phyloP scores from a whole-genome alignment of 2,113 vertebrate species.

The Pagrus major region DNA sequence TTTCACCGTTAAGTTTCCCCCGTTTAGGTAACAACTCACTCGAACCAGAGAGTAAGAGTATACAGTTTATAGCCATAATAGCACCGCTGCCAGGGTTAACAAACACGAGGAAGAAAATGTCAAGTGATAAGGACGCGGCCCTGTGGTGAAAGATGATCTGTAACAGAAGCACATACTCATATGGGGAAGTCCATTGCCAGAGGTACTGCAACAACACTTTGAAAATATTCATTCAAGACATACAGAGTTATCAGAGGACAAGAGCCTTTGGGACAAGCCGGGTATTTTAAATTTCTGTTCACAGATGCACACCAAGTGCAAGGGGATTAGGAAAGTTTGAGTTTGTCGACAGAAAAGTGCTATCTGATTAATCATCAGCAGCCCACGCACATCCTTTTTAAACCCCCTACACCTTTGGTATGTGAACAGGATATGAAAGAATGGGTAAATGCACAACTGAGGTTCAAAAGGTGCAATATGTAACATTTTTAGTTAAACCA shows the following conservation, averaged over 20 bases:
- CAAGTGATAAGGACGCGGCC: slow-evolving; percentile 46
- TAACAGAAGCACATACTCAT: slow-evolving; percentile 41
- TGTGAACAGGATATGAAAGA: background rate
- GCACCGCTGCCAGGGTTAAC: background rate
- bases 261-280: background rate
- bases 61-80: background rate
- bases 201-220: too few relatives aligned
- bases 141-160: slow-evolving; percentile 46
- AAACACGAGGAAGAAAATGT: slow-evolving; percentile 41
- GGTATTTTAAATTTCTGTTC: slow-evolving; percentile 12
- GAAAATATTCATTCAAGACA: background rate
- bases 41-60: background rate
- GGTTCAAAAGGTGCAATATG: background rate
- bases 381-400: slow-evolving; percentile 60
- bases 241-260: slow-evolving; percentile 4
- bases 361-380: slow-evolving; percentile 17
- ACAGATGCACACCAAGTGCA: background rate
- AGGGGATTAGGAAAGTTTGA: slow-evolving; percentile 28
- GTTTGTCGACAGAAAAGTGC: slow-evolving; percentile 8
- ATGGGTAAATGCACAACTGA: background rate
- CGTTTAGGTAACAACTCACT: slow-evolving; percentile 4
- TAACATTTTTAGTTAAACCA: too few relatives aligned
- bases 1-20: slow-evolving; percentile 57
- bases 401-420: background rate
- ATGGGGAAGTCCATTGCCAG: slow-evolving; percentile 54